These are phyloP conservation scores for Erannis defoliaria DNA, from an alignment of 2,888 invertebrate species.

Conservation along the genomic window DNA sequence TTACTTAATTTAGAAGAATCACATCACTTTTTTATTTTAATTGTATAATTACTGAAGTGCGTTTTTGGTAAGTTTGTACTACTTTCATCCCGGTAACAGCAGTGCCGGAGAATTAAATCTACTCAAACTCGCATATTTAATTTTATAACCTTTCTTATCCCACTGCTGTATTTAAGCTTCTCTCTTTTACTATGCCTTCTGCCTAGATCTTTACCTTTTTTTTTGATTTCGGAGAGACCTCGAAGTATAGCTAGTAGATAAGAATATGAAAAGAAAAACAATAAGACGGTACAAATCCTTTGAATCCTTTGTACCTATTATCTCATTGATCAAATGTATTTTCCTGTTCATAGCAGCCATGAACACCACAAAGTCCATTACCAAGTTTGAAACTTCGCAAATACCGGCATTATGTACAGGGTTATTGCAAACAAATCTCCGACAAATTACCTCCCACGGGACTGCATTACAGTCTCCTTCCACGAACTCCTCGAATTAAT, in stretches of 20 bases:
- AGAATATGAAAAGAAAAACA: neutral
- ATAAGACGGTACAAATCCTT: neutral
- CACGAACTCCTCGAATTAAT: conserved; percentile 39
- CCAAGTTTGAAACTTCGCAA: conserved; percentile 21
- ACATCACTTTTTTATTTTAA: no score
- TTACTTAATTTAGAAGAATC: no score
- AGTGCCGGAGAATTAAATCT: no score
- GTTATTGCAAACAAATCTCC: conserved; percentile 33
- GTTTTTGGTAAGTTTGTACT: no score
- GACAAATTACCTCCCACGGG: conserved; percentile 33
- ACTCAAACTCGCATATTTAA: no score
- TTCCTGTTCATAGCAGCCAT: neutral
- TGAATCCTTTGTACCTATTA: neutral
- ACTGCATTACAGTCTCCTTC: conserved; percentile 29
- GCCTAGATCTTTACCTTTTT: no score
- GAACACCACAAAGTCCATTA: conserved; percentile 15
- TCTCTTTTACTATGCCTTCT: no score
- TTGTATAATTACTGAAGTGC: no score
- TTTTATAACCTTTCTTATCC: no score
- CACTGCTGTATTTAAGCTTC: no score
- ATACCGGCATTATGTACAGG: conserved; percentile 14
- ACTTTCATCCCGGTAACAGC: no score
- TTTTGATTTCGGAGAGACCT: no score
- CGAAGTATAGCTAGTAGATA: neutral
- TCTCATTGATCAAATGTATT: conserved; percentile 8